Base-by-base conservation (phyloP, 2,113 vertebrate genomes). In the Anas platyrhynchos region DNA sequence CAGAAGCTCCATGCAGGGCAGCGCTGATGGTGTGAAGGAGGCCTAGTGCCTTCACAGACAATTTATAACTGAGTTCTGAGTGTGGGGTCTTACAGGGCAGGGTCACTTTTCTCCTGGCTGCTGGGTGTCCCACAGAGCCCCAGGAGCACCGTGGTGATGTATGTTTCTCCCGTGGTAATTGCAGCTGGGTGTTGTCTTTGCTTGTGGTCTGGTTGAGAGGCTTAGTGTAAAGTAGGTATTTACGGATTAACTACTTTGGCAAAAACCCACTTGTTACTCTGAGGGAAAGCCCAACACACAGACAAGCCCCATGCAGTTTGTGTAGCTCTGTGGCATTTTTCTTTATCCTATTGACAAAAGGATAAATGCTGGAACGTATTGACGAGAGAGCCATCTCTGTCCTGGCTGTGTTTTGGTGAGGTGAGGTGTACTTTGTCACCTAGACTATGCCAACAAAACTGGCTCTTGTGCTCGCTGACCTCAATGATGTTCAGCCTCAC, bases 381-480 rank as follows among this genome's bases (percentile, higher is more conserved):
- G 3, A 31, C 32, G 38, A 65, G 31, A 82, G 75, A 72, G 32
- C 5, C 6, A 29, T 8, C 12, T 90, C 36, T n/a, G 12, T 72
- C 2, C 1, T 36, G 58, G 16, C 7, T 0, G 1, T 76, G n/a
- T 26, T 88, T 72, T 32, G 7, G 3, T 20, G 34, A 78, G 41
- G 41, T 58, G 52, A 48, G 54, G 23, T 8, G 1, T 7, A 4
- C 41, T 69, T 86, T 75, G 46, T 46, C 76, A 81, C 2, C 8
- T 68, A 85, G 65, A 65, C 87, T 77, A 44, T 79, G 16, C 2
- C 6, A 58, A 76, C 94, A 92, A 90, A 91, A 91, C n/a, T 83
- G 3, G 14, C 27, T 93, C 95, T 83, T 91, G 77, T 67, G 50
- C 18, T 97, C 34, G 17, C 74, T 89, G 93, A 89, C 32, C 62